Conservation (phyloP, 1,140 invertebrate species). For the Aphelenchoides fujianensis region DNA sequence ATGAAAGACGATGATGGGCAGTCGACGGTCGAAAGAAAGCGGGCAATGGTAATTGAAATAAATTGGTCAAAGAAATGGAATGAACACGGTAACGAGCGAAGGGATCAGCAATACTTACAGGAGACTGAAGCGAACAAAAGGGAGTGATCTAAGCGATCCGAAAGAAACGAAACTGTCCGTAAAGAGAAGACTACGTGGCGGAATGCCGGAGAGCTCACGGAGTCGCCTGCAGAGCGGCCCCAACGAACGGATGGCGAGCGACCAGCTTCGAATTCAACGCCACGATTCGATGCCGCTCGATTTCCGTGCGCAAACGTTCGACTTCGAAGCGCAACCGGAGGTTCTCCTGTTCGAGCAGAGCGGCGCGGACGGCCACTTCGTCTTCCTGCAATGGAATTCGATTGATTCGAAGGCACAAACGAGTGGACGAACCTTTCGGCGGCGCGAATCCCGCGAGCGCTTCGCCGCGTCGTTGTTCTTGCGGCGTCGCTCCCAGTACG, state of each 20-base stretch:
- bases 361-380: constrained; percentile 80
- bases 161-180: no score
- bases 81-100: no score
- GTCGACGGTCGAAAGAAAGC: no score
- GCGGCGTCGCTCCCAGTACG: constrained; percentile 79
- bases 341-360: constrained; percentile 80
- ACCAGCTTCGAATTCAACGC: constrained; percentile 33
- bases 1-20: no score
- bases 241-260: constrained; percentile 8
- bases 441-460: constrained; percentile 80
- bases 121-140: no score
- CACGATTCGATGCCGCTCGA: constrained; percentile 62
- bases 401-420: background rate
- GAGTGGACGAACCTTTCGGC: constrained; percentile 69
- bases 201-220: no score
- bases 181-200: no score
- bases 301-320: constrained; percentile 69
- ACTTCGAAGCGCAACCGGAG: constrained; percentile 70
- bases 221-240: no score
- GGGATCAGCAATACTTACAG: no score
- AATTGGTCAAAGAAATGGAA: no score
- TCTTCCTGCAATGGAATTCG: constrained; percentile 72
- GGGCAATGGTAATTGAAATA: no score
- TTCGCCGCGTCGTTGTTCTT: constrained; percentile 96
- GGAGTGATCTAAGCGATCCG: no score